phyloP scores from a whole-genome alignment of 1,140 invertebrate species.

The Drosophila tristis region DNA sequence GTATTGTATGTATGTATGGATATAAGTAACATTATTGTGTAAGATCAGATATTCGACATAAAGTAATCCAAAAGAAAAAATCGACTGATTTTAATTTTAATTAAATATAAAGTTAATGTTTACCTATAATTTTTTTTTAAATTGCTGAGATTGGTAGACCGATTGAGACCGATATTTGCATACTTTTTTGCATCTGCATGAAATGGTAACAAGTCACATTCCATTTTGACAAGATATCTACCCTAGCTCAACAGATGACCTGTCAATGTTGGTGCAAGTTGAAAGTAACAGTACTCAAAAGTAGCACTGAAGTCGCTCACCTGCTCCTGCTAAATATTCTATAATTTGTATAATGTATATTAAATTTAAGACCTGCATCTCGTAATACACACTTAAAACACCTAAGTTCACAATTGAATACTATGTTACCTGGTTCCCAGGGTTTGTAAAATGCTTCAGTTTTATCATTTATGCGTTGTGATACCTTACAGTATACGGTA shows the following conservation, averaged over 20 bases:
- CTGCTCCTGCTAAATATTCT: conserved; percentile 16
- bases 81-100: conserved; percentile 73
- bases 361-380: conserved; percentile 16
- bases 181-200: conserved; percentile 28
- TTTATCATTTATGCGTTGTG: neutral
- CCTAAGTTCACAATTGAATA: conserved; percentile 5
- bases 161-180: conserved; percentile 11
- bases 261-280: neutral
- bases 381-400: conserved; percentile 16
- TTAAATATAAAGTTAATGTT: conserved; percentile 41
- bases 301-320: neutral
- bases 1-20: conserved; percentile 61
- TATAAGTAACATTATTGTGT: conserved; percentile 41
- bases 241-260: too few species aligned
- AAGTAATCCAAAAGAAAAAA: conserved; percentile 58
- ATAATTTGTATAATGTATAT: conserved; percentile 27
- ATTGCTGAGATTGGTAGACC: too few species aligned
- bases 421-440: conserved; percentile 38
- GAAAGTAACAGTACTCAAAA: neutral
- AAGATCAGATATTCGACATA: conserved; percentile 49
- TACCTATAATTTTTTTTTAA: too few species aligned
- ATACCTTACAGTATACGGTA: conserved; percentile 4
- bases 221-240: conserved; percentile 10
- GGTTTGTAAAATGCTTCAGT: neutral
- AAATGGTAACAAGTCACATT: conserved; percentile 38